Base-by-base conservation (phyloP, 2,797 vertebrate species). In the Aeoliscus strigatus region DNA sequence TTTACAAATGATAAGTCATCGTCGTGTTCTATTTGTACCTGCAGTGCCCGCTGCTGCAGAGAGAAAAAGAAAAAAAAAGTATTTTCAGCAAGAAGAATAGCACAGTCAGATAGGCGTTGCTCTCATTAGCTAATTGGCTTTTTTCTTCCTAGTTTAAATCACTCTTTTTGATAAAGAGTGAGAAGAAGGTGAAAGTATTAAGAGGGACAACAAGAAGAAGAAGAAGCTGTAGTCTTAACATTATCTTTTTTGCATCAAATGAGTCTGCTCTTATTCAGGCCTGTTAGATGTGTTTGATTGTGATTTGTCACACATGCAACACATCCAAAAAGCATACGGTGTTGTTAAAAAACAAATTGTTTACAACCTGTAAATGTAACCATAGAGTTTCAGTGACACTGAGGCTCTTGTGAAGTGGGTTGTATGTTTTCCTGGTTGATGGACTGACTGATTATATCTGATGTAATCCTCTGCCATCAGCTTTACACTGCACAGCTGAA, bases 381-480 rank as follows among this genome's bases (percentile, higher is more conserved):
- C 21, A 23, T 23, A 23, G 4, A 23, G 8, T 23, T 8, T 23
- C 21, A n/a, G n/a, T n/a, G n/a, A n/a, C n/a, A n/a, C n/a, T n/a
- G n/a, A n/a, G n/a, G n/a, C n/a, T n/a, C n/a, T n/a, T n/a, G n/a
- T n/a, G n/a, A n/a, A n/a, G n/a, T 15, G 9, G n/a, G 23, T 7
- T 3, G 40, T 17, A 36, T 40, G 51, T 14, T 13, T 41, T 46
- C 14, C 27, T 17, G 10, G 17, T 37, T 48, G 37, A 46, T 23
- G n/a, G 39, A 3, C 31, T 27, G 41, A 34, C 27, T 12, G 58
- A 49, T 48, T 42, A 27, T 17, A 32, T 51, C 42, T 6, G 4
- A 47, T 35, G 24, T 71, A 73, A 75, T 71, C 59, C 61, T 54
- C 28, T 32, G 17, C 37, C 28, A 37, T 38, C 49, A 60, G 56